Evolutionary conservation across 2,113 vertebrate genomes (phyloP).

Genomic region (Psettodes erumei): DNA sequence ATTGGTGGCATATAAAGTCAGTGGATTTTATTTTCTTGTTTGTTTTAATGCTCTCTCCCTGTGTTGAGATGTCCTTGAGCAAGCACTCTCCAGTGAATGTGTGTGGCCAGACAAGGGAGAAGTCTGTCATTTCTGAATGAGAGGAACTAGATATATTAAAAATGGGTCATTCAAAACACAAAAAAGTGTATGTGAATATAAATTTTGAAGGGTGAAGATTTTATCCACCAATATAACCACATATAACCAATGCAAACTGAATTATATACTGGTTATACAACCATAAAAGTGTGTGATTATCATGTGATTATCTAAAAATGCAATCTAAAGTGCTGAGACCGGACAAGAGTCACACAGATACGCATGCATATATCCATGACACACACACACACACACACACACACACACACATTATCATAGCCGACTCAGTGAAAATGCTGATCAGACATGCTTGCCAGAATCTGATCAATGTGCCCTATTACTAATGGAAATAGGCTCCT

Average conservation of each 20-base stretch:
- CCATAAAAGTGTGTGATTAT: neutral
- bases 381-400: neutral
- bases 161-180: too few relatives aligned
- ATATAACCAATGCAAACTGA: too few relatives aligned
- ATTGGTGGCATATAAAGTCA: neutral
- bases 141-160: too few relatives aligned
- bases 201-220: too few relatives aligned
- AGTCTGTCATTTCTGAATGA: conserved; percentile 2
- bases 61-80: conserved; percentile 25
- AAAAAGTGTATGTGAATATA: too few relatives aligned
- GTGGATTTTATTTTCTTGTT: neutral
- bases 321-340: conserved; percentile 13
- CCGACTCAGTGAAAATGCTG: conserved; percentile 54
- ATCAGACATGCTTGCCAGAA: conserved; percentile 48
- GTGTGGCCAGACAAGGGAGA: neutral
- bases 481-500: conserved; percentile 71
- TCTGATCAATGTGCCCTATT: conserved; percentile 70
- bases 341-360: neutral
- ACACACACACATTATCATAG: neutral
- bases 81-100: neutral
- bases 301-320: too few relatives aligned
- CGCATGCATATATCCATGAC: neutral
- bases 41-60: neutral
- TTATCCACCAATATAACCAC: too few relatives aligned
- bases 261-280: too few relatives aligned